Evolutionary conservation across 2,888 invertebrate species (phyloP).

Genomic region (Ormyrus nitidulus): DNA sequence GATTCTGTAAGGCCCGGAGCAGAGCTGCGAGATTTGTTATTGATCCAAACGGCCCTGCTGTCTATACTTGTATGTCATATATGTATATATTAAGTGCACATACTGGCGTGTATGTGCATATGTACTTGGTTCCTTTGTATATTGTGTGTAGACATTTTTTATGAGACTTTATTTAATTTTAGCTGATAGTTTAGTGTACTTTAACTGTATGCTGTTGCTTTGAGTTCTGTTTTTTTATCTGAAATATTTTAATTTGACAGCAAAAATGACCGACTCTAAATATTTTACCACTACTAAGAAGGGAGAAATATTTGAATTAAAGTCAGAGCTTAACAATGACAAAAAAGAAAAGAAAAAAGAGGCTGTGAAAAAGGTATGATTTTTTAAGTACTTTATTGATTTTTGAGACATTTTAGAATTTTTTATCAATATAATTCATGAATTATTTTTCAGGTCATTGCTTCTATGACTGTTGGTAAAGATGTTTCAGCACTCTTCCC

Average conservation of each 20-base stretch:
- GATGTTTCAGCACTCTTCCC: constrained; percentile 99
- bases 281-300: constrained; percentile 99
- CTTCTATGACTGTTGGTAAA: constrained; percentile 99
- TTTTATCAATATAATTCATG: neutral
- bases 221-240: constrained; percentile 2
- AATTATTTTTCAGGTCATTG: constrained; percentile 87
- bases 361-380: constrained; percentile 96
- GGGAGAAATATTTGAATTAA: constrained; percentile 99
- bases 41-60: constrained; percentile 53
- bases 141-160: constrained; percentile 14
- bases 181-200: neutral
- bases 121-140: constrained; percentile 16
- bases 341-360: constrained; percentile 99
- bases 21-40: neutral
- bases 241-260: constrained; percentile 48
- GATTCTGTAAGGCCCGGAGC: too few relatives aligned
- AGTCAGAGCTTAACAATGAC: constrained; percentile 98
- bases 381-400: neutral
- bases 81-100: constrained; percentile 29
- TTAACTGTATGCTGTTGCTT: neutral
- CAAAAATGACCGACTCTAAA: constrained; percentile 97
- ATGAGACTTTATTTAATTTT: neutral
- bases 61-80: constrained; percentile 47
- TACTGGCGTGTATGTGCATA: constrained; percentile 7
- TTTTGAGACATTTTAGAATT: neutral